A percentile compares a stretch with the other conserved stretches of the same genome.
Conservation (phyloP, 2,113 vertebrate species). For the Scortum barcoo region DNA sequence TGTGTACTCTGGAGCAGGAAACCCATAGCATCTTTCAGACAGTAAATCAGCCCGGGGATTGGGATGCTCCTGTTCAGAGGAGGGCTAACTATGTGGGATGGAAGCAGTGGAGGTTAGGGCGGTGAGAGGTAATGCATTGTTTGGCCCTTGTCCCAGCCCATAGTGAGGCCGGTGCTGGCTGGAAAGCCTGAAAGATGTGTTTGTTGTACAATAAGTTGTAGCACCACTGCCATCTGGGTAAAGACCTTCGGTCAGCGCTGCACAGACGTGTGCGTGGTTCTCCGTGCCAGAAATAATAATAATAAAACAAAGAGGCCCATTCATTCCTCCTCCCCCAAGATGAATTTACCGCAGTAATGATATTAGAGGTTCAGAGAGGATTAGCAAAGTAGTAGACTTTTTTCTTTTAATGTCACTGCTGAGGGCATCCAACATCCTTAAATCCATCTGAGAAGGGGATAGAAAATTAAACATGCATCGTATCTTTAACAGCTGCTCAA, state of each 20-base stretch:
- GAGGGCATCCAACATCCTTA: conserved; percentile 71
- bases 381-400: conserved; percentile 74
- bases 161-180: conserved; percentile 65
- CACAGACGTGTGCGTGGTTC: conserved; percentile 75
- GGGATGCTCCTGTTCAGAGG: conserved; percentile 68
- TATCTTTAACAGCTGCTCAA: conserved; percentile 47
- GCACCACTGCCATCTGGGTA: conserved; percentile 83
- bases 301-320: conserved; percentile 86
- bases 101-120: conserved; percentile 69
- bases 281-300: conserved; percentile 86
- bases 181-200: conserved; percentile 80
- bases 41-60: conserved; percentile 70
- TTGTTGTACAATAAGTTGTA: conserved; percentile 84
- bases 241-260: conserved; percentile 82
- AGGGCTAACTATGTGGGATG: conserved; percentile 67
- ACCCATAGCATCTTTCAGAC: conserved; percentile 46
- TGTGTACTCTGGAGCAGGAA: conserved; percentile 53
- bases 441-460: conserved; percentile 66
- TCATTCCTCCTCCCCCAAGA: conserved; percentile 79
- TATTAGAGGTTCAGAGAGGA: conserved; percentile 81
- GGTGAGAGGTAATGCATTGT: conserved; percentile 76
- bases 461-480: conserved; percentile 46
- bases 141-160: conserved; percentile 74
- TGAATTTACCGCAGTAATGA: conserved; percentile 81
- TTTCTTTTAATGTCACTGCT: conserved; percentile 65